phyloP scores from a whole-genome alignment of 1,140 invertebrate species.

The Trypoxylus dichotomus region DNA sequence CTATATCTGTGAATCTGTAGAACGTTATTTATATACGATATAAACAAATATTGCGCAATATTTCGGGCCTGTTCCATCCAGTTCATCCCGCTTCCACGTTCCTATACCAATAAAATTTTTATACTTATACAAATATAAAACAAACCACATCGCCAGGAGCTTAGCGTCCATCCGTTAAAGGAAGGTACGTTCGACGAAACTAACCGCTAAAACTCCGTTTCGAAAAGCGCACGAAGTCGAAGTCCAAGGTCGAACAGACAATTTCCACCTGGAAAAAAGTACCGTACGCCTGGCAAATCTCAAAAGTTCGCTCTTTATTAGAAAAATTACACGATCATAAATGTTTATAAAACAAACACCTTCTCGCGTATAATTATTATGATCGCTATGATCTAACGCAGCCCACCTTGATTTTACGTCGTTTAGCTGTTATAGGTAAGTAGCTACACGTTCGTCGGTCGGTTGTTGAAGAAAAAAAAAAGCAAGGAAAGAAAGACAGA shows the following conservation, averaged over 20 bases:
- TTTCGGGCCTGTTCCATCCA: background rate
- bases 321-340: background rate
- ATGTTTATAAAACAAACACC: constrained; percentile 3
- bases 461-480: no score
- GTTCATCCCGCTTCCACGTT: background rate
- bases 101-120: background rate
- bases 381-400: background rate
- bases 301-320: background rate
- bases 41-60: no score
- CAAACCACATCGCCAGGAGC: no score
- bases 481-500: no score
- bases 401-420: background rate
- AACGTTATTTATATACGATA: no score
- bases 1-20: no score
- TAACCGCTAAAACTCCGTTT: background rate
- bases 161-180: background rate
- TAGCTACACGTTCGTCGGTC: no score
- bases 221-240: background rate
- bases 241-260: background rate
- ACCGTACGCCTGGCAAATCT: background rate
- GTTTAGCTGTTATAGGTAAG: background rate
- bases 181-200: background rate
- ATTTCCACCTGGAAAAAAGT: background rate
- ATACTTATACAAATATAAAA: background rate
- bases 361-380: constrained; percentile 4